Base-by-base conservation (phyloP, 2,113 vertebrate species). In the Ursus arctos region DNA sequence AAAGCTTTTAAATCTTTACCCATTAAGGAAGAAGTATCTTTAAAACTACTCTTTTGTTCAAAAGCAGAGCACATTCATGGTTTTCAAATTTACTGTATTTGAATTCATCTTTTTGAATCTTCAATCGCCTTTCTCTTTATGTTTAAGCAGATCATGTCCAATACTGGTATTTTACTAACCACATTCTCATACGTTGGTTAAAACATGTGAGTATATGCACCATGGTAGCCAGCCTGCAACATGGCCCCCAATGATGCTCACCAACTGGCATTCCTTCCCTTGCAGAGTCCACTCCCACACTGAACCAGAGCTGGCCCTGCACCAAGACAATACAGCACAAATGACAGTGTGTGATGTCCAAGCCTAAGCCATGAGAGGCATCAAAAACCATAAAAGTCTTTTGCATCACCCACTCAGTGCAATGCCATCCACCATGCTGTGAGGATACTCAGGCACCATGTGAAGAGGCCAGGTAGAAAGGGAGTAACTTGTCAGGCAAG, bases 201-300 rank as follows among this genome's bases (percentile, higher is more conserved):
- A 59, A n/a, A 18, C 40, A 7, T 3, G 3, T 14, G 8, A 36
- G 11, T 40, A 33, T 2, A 8, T 33, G 40, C 7, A 31, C 18
- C 7, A 51, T 3, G 57, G 18, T 16, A 31, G 16, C 43, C 53
- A 13, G 43, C 4, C 36, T 14, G 26, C n/a, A 22, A 5, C 21
- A 47, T 0, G 11, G 19, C 12, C 6, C 69, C 22, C 47, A 11
- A 6, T 0, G 18, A 33, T 19, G 9, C 3, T 53, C 16, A 59
- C 55, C 49, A 36, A 6, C 33, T 77, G 28, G 26, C 61, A 53
- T 69, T 76, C 72, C 13, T 0, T 8, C 33, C 40, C 15, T 43
- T 22, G 10, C 15, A 2, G 8, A 2, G 2, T 24, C 4, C 14
- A 1, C 24, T 33, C 33, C 55, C 43, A 71, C 40, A 0, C 1